Base-by-base conservation (phyloP, 2,113 vertebrate genomes). In the Charadrius vociferus region DNA sequence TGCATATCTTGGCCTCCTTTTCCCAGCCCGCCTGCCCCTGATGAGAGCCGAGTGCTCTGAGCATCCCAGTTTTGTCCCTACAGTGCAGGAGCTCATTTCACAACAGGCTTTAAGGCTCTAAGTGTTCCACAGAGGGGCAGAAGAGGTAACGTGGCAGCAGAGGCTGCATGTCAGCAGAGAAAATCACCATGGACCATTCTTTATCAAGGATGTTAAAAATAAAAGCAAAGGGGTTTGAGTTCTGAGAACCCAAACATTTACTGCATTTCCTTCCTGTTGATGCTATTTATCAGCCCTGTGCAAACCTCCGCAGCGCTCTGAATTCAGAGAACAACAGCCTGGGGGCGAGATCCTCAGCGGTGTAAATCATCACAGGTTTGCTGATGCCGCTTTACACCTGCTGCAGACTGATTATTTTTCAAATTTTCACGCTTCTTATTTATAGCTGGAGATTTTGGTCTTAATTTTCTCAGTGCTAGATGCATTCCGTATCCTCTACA, bases 331-430 rank as follows among this genome's bases (percentile, higher is more conserved):
- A 22, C 17, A 66, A 3, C 12, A 22, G 10, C 32, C 22, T 2
- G 1, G 1, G 30, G n/a, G 36, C 23, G 52, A 45, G 22, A 62
- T n/a, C 23, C 34, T 68, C 67, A 32, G 39, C 0, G 0, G 9
- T 41, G 58, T 45, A 68, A 55, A 63, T 7, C 66, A 14, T 41
- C 55, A 39, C 12, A 24, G 37, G 29, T 36, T 52, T 75, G 73
- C 43, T 75, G 62, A 9, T 22, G 37, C 62, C 1, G 3, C 26
- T 45, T 56, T 67, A 50, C 16, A 45, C 20, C 59, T 49, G 18
- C 58, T 78, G 58, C 45, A 70, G 47, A n/a, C 27, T 39, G 32
- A 23, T 6, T 74, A 3, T 34, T 79, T 73, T 66, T 26, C n/a
- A 37, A 22, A 11, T 72, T 18, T 78, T 49, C n/a, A 67, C 41